Percentiles rank a stretch among this genome's conserved stretches.
phyloP scores from a whole-genome alignment of 2,113 vertebrate genomes.

The Peromyscus polionotus region DNA sequence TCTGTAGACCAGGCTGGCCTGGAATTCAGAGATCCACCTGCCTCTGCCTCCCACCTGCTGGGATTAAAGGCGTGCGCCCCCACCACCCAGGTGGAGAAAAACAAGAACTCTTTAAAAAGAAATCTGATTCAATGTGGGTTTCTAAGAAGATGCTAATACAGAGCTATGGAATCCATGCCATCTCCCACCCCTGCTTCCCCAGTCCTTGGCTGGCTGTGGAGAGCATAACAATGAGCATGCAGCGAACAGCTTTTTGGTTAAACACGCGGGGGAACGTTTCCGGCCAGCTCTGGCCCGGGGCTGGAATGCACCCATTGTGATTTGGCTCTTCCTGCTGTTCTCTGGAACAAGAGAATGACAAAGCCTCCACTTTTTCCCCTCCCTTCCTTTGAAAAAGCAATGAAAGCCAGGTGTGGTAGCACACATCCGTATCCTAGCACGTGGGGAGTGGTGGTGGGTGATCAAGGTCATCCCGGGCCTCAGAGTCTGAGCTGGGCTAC shows the following conservation, averaged over 20 bases:
- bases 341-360: constrained; percentile 44
- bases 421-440: too few species aligned
- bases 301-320: background rate
- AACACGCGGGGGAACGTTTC: constrained; percentile 13
- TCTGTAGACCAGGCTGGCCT: background rate
- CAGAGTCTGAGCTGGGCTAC: background rate
- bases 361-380: background rate
- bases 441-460: background rate
- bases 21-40: background rate
- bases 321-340: constrained; percentile 11
- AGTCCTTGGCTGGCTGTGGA: background rate
- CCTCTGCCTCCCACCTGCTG: background rate
- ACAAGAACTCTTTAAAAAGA: background rate
- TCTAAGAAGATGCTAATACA: background rate
- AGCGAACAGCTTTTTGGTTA: background rate
- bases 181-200: constrained; percentile 27
- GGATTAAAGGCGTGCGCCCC: fast-evolving
- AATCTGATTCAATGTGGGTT: background rate
- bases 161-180: background rate
- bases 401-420: background rate
- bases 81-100: background rate
- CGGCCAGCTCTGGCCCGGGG: background rate
- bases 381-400: background rate
- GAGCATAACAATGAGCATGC: background rate
- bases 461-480: background rate